A percentile compares a stretch with the other conserved stretches of the same genome.
Conservation (phyloP, 2,888 invertebrate species). For the Hydropsyche betteni region DNA sequence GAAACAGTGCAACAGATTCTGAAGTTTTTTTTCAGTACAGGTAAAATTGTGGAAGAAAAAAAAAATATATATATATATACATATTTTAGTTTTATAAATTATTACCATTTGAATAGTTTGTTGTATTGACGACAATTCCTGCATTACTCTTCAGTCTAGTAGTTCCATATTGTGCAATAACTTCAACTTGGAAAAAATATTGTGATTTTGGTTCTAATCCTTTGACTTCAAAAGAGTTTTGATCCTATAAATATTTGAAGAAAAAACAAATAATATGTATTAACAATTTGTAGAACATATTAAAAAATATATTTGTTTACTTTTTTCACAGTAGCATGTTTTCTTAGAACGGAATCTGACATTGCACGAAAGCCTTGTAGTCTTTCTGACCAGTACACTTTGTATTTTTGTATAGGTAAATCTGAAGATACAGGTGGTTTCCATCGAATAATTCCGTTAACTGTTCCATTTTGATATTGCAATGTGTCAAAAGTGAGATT, state of each 20-base stretch:
- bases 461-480: constrained; percentile 56
- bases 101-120: constrained; percentile 61
- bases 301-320: constrained; percentile 56
- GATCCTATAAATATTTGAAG: constrained; percentile 63
- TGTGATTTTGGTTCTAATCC: constrained; percentile 74
- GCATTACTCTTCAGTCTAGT: constrained; percentile 75
- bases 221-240: constrained; percentile 71
- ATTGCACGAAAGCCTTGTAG: constrained; percentile 69
- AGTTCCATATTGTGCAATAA: constrained; percentile 74
- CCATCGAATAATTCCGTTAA: constrained; percentile 74
- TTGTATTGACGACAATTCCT: constrained; percentile 76
- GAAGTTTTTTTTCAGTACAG: background rate
- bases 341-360: constrained; percentile 70
- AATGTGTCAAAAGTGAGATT: constrained; percentile 68
- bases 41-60: background rate
- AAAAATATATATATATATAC: background rate
- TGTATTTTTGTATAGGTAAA: constrained; percentile 75
- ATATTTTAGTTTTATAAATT: constrained; percentile 8
- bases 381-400: constrained; percentile 78
- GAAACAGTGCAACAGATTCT: constrained; percentile 42
- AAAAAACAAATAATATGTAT: constrained; percentile 14
- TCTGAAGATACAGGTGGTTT: constrained; percentile 76
- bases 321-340: constrained; percentile 71
- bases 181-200: constrained; percentile 83
- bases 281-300: constrained; percentile 35